Percentiles rank a stretch among this genome's conserved stretches.
Evolutionary conservation across 2,797 vertebrate genomes (phyloP).

Genomic region (Chromis chromis): DNA sequence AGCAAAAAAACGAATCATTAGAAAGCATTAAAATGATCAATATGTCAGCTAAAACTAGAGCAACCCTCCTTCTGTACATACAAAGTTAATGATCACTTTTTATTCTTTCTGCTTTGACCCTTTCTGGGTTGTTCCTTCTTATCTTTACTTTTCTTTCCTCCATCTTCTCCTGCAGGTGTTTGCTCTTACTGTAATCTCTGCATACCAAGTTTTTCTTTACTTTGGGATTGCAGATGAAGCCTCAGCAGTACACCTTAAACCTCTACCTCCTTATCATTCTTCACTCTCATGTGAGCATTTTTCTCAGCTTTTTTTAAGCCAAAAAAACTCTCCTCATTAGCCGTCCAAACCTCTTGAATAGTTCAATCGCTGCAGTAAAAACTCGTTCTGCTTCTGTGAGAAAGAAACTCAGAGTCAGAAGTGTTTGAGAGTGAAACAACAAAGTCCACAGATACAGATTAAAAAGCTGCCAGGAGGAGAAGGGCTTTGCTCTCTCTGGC

Average conservation of each 20-base stretch:
- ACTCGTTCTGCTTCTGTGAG: background rate
- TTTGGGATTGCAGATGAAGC: constrained; percentile 20
- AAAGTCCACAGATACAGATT: constrained; percentile 6
- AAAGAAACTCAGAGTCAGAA: too few species aligned
- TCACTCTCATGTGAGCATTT: background rate
- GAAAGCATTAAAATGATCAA: background rate
- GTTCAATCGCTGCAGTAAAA: background rate
- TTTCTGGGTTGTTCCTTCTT: background rate
- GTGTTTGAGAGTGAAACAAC: background rate
- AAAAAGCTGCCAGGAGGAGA: constrained; percentile 16
- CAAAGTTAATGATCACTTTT: background rate
- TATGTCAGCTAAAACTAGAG: background rate
- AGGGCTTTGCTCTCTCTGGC: constrained; percentile 24
- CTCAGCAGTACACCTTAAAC: background rate
- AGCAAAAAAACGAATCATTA: too few species aligned
- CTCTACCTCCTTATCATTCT: background rate
- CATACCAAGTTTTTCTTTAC: constrained; percentile 2
- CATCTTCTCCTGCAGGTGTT: constrained; percentile 35
- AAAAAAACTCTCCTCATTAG: background rate
- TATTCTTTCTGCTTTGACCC: background rate
- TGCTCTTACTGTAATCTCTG: constrained; percentile 8
- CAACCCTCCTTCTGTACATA: background rate
- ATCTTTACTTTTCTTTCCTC: constrained; percentile 5
- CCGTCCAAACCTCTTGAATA: background rate
- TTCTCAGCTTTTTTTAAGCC: background rate